phyloP scores from a whole-genome alignment of 2,113 vertebrate species.

The Gobius niger region DNA sequence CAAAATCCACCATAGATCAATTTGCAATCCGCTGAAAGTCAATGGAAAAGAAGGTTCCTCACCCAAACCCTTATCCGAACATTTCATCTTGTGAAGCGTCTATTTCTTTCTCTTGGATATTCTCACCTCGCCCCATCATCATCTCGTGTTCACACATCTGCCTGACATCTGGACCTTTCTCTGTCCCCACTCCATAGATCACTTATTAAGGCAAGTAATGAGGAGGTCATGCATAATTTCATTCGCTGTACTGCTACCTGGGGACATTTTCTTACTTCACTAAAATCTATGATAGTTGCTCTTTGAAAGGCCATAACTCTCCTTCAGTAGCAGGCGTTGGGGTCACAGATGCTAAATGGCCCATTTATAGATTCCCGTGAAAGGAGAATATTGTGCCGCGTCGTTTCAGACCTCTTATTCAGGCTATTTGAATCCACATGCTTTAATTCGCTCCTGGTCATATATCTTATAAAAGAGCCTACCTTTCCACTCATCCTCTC shows the following conservation, averaged over 20 bases:
- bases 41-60: background rate
- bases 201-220: conserved; percentile 76
- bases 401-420: conserved; percentile 63
- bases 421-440: conserved; percentile 69
- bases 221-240: conserved; percentile 79
- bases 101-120: conserved; percentile 18
- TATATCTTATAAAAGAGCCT: conserved; percentile 54
- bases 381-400: conserved; percentile 71
- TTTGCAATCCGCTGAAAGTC: too few relatives aligned
- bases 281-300: conserved; percentile 79
- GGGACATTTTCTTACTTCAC: conserved; percentile 80
- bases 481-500: conserved; percentile 52
- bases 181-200: conserved; percentile 69
- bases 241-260: conserved; percentile 74
- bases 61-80: conserved; percentile 6
- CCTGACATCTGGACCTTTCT: conserved; percentile 67
- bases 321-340: conserved; percentile 67
- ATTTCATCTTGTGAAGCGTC: conserved; percentile 9
- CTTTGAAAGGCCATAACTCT: conserved; percentile 76
- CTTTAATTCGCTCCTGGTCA: conserved; percentile 69
- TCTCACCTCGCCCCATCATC: conserved; percentile 25
- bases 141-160: conserved; percentile 50
- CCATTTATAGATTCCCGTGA: conserved; percentile 75
- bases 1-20: too few relatives aligned
- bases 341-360: conserved; percentile 79